Conservation (phyloP, 2,113 vertebrate species). For the Formicarius rufipectus region DNA sequence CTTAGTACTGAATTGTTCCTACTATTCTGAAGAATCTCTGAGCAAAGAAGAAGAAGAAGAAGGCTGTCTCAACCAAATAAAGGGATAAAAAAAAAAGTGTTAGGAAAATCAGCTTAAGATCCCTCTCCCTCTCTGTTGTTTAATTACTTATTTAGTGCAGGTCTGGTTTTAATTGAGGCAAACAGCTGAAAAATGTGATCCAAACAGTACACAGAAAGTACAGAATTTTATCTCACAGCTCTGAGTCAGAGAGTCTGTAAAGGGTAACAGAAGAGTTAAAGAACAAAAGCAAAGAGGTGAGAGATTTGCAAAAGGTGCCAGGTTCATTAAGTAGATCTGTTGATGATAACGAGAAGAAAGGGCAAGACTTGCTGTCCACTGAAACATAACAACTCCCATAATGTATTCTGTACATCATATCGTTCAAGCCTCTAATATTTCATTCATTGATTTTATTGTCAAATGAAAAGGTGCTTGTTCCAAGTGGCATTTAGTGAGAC, state of each 20-base stretch:
- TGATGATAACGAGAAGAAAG: conserved; percentile 48
- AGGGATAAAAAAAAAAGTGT: neutral
- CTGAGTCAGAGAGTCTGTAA: neutral
- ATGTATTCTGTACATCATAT: conserved; percentile 72
- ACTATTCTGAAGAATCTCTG: neutral
- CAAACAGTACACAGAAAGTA: neutral
- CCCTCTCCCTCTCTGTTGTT: neutral
- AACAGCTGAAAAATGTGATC: neutral
- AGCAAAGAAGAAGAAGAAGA: neutral
- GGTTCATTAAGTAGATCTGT: conserved; percentile 64
- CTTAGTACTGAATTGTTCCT: neutral
- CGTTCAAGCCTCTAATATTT: conserved; percentile 73
- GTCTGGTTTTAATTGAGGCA: neutral
- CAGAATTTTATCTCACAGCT: neutral
- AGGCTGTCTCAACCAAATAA: neutral
- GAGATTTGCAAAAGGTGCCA: conserved; percentile 26
- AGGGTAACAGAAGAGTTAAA: conserved; percentile 26
- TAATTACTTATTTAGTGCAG: neutral
- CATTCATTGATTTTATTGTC: conserved; percentile 84
- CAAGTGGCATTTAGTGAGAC: conserved; percentile 79
- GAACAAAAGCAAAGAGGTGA: conserved; percentile 54
- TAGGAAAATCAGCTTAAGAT: neutral
- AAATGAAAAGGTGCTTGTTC: conserved; percentile 76
- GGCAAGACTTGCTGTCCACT: conserved; percentile 26
- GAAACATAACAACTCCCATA: conserved; percentile 43